phyloP scores from a whole-genome alignment of 2,888 invertebrate genomes.

The Apodemia mormo region DNA sequence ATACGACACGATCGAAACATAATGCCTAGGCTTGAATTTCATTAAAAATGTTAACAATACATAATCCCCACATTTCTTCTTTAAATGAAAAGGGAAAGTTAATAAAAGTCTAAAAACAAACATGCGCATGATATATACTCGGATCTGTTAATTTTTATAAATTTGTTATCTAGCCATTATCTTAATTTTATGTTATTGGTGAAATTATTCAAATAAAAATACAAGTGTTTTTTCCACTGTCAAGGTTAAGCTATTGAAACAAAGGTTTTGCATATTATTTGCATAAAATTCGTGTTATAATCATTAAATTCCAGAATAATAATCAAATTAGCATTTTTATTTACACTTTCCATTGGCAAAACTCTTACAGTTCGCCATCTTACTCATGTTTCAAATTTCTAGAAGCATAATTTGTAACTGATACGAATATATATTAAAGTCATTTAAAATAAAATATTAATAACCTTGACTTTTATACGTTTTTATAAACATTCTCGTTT shows the following conservation, averaged over 20 bases:
- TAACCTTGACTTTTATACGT: constrained; percentile 10
- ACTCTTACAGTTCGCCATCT: not conserved
- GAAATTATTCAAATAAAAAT: constrained; percentile 14
- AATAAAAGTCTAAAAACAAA: not conserved
- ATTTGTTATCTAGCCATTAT: not conserved
- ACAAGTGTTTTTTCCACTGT: constrained; percentile 5
- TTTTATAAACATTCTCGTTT: not conserved
- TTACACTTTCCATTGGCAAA: not conserved
- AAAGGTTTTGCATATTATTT: constrained; percentile 16
- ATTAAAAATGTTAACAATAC: no score
- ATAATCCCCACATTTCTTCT: no score
- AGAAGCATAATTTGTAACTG: not conserved
- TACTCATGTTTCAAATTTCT: constrained; percentile 1
- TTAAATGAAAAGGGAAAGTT: not conserved
- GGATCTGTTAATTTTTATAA: not conserved
- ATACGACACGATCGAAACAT: no score
- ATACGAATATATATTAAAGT: not conserved
- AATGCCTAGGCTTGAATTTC: no score
- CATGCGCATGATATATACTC: not conserved
- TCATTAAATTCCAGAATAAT: constrained; percentile 12
- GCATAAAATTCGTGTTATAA: constrained; percentile 9
- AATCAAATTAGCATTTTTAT: constrained; percentile 14
- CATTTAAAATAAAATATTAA: not conserved
- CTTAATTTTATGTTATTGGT: not conserved
- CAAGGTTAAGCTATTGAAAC: constrained; percentile 4